A percentile compares a stretch with the other conserved stretches of the same genome.
These are phyloP conservation scores for Empis livida DNA, from an alignment of 2,888 invertebrate genomes.

Conservation along the genomic window DNA sequence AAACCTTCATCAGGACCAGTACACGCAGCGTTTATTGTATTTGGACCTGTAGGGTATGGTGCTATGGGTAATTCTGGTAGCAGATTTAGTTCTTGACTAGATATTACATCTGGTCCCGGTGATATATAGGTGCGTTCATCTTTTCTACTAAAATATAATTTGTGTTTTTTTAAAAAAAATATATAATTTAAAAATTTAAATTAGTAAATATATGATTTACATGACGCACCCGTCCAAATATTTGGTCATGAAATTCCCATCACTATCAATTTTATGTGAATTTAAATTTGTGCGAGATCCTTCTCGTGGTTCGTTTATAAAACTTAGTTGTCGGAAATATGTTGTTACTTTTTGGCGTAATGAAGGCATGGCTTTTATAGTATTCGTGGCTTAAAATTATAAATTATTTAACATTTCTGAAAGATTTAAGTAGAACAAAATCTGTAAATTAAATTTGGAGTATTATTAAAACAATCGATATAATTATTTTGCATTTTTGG, in stretches of 20 bases:
- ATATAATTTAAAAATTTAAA: not conserved
- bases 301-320: slow-evolving; percentile 46
- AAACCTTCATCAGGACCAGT: slow-evolving; percentile 76
- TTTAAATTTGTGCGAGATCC: slow-evolving; percentile 21
- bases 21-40: slow-evolving; percentile 53
- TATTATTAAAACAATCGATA: no score
- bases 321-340: slow-evolving; percentile 58
- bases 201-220: no score
- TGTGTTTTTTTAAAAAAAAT: not conserved
- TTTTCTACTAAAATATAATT: not conserved
- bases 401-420: no score
- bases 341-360: slow-evolving; percentile 56
- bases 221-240: slow-evolving; percentile 51
- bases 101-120: slow-evolving; percentile 40
- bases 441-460: no score
- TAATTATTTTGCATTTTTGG: no score
- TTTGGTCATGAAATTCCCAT: slow-evolving; percentile 54
- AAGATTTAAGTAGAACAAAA: no score
- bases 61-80: slow-evolving; percentile 49
- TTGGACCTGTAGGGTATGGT: slow-evolving; percentile 38
- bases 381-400: no score
- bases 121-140: slow-evolving; percentile 34
- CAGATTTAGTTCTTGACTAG: slow-evolving; percentile 59
- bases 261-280: slow-evolving; percentile 36
- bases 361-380: slow-evolving; percentile 44